These are phyloP conservation scores for Wiebesia pumilae DNA, from an alignment of 1,140 invertebrate species.

Conservation along the genomic window DNA sequence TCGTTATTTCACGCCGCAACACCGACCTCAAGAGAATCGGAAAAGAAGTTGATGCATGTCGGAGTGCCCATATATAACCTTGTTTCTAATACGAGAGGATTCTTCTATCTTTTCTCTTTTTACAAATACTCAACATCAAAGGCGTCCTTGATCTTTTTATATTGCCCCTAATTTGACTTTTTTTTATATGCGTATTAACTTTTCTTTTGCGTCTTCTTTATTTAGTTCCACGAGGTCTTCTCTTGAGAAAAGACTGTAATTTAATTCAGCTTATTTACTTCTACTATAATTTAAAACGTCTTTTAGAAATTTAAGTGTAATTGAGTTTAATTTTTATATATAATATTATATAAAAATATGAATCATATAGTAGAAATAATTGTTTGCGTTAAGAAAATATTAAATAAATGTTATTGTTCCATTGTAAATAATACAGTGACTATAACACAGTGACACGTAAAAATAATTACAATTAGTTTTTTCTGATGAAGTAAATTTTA, in stretches of 20 bases:
- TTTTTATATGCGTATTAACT: conserved; percentile 5
- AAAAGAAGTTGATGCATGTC: conserved; percentile 6
- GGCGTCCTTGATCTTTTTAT: conserved; percentile 37
- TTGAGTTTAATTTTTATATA: background rate
- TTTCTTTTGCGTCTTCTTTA: conserved; percentile 9
- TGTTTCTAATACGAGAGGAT: conserved; percentile 31
- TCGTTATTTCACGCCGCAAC: background rate
- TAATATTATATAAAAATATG: too few species aligned
- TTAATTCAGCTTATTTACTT: background rate
- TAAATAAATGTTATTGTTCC: too few species aligned
- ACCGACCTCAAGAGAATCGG: background rate
- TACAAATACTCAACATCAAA: background rate
- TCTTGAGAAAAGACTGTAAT: background rate
- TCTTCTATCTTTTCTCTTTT: conserved; percentile 2
- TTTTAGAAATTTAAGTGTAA: background rate
- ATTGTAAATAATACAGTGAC: too few species aligned
- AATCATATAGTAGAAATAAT: too few species aligned
- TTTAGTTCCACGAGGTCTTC: conserved; percentile 14
- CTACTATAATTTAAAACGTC: background rate
- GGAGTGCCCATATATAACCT: conserved; percentile 21
- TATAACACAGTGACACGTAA: too few species aligned
- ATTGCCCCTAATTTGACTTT: conserved; percentile 31
- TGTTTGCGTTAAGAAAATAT: too few species aligned
- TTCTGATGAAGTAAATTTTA: too few species aligned
- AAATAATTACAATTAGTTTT: too few species aligned